A percentile compares a stretch with the other conserved stretches of the same genome.
Evolutionary conservation across 1,140 invertebrate genomes (phyloP).

Genomic region (Anoplolepis gracilipes): DNA sequence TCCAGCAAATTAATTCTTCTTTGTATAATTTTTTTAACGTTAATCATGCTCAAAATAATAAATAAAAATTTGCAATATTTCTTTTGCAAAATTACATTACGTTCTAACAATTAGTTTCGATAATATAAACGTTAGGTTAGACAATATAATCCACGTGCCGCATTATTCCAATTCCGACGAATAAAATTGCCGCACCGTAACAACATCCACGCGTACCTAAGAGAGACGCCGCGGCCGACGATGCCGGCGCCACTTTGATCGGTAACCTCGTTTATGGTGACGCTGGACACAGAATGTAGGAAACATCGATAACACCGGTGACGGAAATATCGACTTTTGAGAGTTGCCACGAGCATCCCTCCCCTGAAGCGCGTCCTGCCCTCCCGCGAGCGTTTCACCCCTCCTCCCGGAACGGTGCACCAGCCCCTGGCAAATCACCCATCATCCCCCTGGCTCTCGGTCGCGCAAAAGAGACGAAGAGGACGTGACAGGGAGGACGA

Average conservation of each 20-base stretch:
- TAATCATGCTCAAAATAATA: not conserved
- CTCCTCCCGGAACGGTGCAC: constrained; percentile 63
- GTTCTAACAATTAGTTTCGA: constrained; percentile 9
- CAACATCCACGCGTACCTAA: constrained; percentile 39
- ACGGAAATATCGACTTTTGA: constrained; percentile 85
- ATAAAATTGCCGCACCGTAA: not conserved
- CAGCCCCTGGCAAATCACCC: constrained; percentile 74
- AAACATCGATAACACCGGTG: constrained; percentile 83
- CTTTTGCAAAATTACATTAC: not conserved
- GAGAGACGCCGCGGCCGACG: constrained; percentile 57
- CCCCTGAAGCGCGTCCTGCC: constrained; percentile 54
- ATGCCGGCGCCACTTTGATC: constrained; percentile 81
- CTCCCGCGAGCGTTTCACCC: constrained; percentile 41
- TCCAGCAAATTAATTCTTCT: not conserved
- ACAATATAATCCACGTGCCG: constrained; percentile 27
- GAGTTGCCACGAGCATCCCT: constrained; percentile 78
- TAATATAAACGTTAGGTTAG: not conserved
- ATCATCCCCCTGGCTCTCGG: constrained; percentile 64
- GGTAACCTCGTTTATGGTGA: constrained; percentile 83
- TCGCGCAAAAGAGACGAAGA: constrained; percentile 54
- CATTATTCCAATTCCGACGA: constrained; percentile 42
- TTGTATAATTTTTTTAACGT: not conserved
- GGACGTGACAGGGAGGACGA: constrained; percentile 46
- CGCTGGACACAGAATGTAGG: constrained; percentile 83
- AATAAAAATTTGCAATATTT: not conserved